These are phyloP conservation scores for Lophius piscatorius DNA, from an alignment of 2,113 vertebrate species.

Conservation along the genomic window DNA sequence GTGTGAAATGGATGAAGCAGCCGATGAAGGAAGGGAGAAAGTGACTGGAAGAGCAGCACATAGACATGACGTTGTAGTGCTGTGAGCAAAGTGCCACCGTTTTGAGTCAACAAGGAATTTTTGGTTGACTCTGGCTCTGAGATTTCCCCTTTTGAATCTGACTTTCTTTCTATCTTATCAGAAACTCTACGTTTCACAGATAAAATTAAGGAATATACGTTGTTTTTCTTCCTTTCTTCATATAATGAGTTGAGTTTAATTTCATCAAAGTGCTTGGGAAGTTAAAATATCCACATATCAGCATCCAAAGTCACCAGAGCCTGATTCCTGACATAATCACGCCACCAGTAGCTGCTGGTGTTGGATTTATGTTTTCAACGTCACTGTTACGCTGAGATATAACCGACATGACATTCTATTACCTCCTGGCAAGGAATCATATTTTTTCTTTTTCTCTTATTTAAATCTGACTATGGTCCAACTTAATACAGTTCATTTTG, in stretches of 20 bases:
- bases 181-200: slow-evolving; percentile 17
- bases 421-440: slow-evolving; percentile 53
- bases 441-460: slow-evolving; percentile 5
- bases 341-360: slow-evolving; percentile 45
- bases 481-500: slow-evolving; percentile 32
- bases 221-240: slow-evolving; percentile 13
- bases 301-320: slow-evolving; percentile 19
- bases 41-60: slow-evolving; percentile 44
- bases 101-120: slow-evolving; percentile 15
- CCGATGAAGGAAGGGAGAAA: slow-evolving; percentile 17
- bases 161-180: slow-evolving; percentile 13
- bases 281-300: slow-evolving; percentile 30
- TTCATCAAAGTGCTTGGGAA: slow-evolving; percentile 27
- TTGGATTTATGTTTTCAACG: slow-evolving; percentile 29
- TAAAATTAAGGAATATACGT: slow-evolving; percentile 26
- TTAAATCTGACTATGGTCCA: slow-evolving; percentile 47
- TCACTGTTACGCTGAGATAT: slow-evolving; percentile 36
- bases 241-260: slow-evolving; percentile 16
- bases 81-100: slow-evolving; percentile 19
- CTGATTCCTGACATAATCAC: slow-evolving; percentile 29
- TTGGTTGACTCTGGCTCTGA: not conserved
- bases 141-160: slow-evolving; percentile 3
- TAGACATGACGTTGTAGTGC: slow-evolving; percentile 15
- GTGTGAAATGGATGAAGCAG: slow-evolving; percentile 15
- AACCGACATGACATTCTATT: slow-evolving; percentile 30